Conservation (phyloP, 2,113 vertebrate genomes). For the Scartelaos histophorus region DNA sequence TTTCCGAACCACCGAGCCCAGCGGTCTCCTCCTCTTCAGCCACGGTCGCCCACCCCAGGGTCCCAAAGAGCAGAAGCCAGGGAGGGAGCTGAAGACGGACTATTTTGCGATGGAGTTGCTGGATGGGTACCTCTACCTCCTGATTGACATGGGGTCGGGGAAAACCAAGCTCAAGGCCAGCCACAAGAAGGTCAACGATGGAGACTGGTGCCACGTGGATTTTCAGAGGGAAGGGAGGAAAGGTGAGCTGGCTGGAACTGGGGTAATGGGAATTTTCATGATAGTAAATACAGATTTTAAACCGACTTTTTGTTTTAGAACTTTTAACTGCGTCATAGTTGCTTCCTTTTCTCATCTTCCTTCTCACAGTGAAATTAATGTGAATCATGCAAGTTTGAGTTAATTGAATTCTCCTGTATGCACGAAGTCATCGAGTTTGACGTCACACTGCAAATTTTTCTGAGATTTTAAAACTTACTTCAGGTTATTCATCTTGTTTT, state of each 20-base stretch:
- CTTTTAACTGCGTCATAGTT: too few species aligned
- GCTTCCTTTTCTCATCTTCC: too few species aligned
- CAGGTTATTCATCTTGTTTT: too few species aligned
- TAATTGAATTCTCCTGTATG: too few species aligned
- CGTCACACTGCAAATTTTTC: too few species aligned
- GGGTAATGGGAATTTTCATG: too few species aligned
- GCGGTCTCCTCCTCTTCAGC: slow-evolving; percentile 88
- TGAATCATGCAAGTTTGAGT: too few species aligned
- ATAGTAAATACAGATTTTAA: too few species aligned
- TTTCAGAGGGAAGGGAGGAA: slow-evolving; percentile 91
- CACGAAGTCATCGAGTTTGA: too few species aligned
- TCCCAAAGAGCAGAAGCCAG: slow-evolving; percentile 74
- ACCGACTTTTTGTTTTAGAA: too few species aligned
- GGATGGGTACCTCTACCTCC: slow-evolving; percentile 88
- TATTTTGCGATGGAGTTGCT: slow-evolving; percentile 92
- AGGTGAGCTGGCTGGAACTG: slow-evolving; percentile 72
- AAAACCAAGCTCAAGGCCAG: slow-evolving; percentile 88
- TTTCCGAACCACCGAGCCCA: slow-evolving; percentile 90
- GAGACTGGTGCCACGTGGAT: slow-evolving; percentile 94
- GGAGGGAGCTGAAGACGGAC: slow-evolving; percentile 80
- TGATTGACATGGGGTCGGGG: slow-evolving; percentile 93
- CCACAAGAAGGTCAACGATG: slow-evolving; percentile 92
- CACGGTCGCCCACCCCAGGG: slow-evolving; percentile 80
- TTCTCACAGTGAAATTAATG: too few species aligned
- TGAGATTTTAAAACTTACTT: too few species aligned